A percentile compares a stretch with the other conserved stretches of the same genome.
Evolutionary conservation across 2,888 invertebrate genomes (phyloP).

Genomic region (Philaethria dido): DNA sequence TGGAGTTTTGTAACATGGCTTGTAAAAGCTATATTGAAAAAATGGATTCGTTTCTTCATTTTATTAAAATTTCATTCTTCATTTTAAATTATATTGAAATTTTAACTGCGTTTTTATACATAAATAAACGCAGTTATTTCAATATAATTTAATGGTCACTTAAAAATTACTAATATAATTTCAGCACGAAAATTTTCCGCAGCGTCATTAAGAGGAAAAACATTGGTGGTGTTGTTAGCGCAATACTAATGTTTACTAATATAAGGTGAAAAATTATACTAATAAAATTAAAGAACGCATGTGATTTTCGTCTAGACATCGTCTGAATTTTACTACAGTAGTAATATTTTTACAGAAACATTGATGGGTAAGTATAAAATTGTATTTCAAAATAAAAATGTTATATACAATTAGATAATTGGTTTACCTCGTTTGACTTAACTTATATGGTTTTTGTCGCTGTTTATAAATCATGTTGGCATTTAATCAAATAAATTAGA

Average conservation of each 20-base stretch:
- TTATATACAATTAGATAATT: slow-evolving; percentile 25
- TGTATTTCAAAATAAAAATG: slow-evolving; percentile 7
- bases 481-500: slow-evolving; percentile 28
- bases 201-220: slow-evolving; percentile 17
- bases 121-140: not conserved
- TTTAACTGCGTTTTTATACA: no score
- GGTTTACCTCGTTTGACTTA: slow-evolving; percentile 29
- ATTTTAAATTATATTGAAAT: no score
- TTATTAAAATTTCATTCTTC: no score
- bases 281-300: slow-evolving; percentile 17
- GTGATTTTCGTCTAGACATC: slow-evolving; percentile 18
- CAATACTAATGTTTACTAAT: slow-evolving; percentile 6
- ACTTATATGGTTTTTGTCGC: slow-evolving; percentile 35
- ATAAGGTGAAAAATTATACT: slow-evolving; percentile 22
- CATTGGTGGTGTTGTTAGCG: slow-evolving; percentile 8
- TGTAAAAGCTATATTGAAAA: no score
- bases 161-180: not conserved
- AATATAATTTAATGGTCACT: not conserved
- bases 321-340: not conserved
- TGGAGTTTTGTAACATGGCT: not conserved
- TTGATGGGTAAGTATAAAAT: not conserved
- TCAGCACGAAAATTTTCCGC: slow-evolving; percentile 1
- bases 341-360: not conserved
- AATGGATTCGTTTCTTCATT: no score
- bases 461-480: slow-evolving; percentile 21